phyloP scores from a whole-genome alignment of 2,797 vertebrate genomes.

The Typhlichthys eigenmanni region DNA sequence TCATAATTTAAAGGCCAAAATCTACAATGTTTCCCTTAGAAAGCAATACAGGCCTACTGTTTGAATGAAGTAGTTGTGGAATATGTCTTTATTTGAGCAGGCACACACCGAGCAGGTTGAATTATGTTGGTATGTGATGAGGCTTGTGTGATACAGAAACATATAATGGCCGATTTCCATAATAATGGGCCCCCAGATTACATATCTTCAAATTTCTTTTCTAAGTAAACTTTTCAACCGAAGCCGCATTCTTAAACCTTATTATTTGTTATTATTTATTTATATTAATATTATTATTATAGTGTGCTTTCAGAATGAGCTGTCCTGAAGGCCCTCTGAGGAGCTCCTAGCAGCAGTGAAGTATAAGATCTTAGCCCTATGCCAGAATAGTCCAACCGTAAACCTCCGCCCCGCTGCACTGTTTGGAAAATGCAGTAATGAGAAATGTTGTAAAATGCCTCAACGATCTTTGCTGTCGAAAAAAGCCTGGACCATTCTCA shows the following conservation, averaged over 20 bases:
- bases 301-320: slow-evolving; percentile 84
- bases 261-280: slow-evolving; percentile 15
- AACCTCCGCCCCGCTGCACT: slow-evolving; percentile 82
- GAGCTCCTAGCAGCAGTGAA: slow-evolving; percentile 83
- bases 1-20: slow-evolving; percentile 46
- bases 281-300: no score
- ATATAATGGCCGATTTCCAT: slow-evolving; percentile 34
- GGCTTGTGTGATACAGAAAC: slow-evolving; percentile 43
- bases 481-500: slow-evolving; percentile 31
- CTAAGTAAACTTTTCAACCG: slow-evolving; percentile 82
- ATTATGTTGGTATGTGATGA: slow-evolving; percentile 54
- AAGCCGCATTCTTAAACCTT: slow-evolving; percentile 47
- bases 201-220: slow-evolving; percentile 66
- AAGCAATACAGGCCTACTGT: slow-evolving; percentile 42
- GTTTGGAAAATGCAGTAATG: slow-evolving; percentile 83
- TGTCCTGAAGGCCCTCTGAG: slow-evolving; percentile 83
- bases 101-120: slow-evolving; percentile 51
- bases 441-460: slow-evolving; percentile 85
- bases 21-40: slow-evolving; percentile 66
- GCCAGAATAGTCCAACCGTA: slow-evolving; percentile 91
- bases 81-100: slow-evolving; percentile 46
- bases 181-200: not conserved
- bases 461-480: slow-evolving; percentile 1
- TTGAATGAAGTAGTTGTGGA: slow-evolving; percentile 54
- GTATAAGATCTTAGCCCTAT: slow-evolving; percentile 77